Percentiles rank a stretch among this genome's conserved stretches.
phyloP scores from a whole-genome alignment of 1,140 invertebrate genomes.

The Hypsibius dujardini region DNA sequence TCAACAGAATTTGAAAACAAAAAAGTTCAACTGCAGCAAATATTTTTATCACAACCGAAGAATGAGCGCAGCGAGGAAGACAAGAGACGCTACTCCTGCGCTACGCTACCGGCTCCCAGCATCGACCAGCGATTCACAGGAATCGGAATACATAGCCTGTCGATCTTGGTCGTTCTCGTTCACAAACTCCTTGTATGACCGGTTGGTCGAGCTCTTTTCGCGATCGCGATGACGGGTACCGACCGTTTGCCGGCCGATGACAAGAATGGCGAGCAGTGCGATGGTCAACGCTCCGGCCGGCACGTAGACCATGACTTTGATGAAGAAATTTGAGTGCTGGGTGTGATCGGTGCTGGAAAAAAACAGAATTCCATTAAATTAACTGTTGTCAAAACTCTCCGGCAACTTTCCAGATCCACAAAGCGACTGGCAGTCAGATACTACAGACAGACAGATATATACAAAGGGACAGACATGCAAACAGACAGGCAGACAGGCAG shows the following conservation, averaged over 20 bases:
- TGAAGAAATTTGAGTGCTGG: constrained; percentile 3
- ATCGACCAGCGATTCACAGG: neutral
- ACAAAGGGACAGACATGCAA: no score
- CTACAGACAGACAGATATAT: no score
- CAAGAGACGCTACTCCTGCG: no score
- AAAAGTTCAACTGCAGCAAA: no score
- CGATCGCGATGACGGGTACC: neutral
- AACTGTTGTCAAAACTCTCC: no score
- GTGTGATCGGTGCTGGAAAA: neutral
- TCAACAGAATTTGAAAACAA: no score
- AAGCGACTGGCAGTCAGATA: no score
- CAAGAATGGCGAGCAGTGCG: neutral
- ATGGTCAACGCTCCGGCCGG: neutral
- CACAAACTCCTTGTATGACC: neutral
- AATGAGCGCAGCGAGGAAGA: no score
- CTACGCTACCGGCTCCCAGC: no score
- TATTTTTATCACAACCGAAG: no score
- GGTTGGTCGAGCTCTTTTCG: neutral
- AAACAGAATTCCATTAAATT: neutral
- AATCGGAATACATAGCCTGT: neutral
- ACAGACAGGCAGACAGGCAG: no score
- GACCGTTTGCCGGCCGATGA: neutral
- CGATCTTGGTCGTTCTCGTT: neutral
- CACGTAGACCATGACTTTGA: constrained; percentile 12
- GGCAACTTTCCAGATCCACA: no score